Evolutionary conservation across 2,888 invertebrate genomes (phyloP).

Genomic region (Nephrotoma appendiculata): DNA sequence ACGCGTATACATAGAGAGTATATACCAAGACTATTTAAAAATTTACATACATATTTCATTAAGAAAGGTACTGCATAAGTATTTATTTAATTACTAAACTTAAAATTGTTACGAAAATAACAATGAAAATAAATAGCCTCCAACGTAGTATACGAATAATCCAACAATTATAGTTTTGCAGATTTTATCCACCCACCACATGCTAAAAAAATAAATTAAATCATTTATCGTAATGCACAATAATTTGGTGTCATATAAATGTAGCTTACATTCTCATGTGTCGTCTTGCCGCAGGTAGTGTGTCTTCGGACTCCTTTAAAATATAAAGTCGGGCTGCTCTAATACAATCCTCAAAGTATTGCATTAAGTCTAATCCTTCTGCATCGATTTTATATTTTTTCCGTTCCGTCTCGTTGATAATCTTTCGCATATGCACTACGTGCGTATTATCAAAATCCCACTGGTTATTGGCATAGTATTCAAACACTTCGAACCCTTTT

Average conservation of each 20-base stretch:
- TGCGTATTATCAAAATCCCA: conserved; percentile 75
- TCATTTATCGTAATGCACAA: neutral
- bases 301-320: conserved; percentile 68
- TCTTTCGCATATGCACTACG: conserved; percentile 39
- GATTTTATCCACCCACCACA: conserved; percentile 72
- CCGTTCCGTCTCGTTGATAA: conserved; percentile 50
- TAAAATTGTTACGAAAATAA: conserved; percentile 3
- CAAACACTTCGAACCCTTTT: conserved; percentile 78
- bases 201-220: conserved; percentile 37
- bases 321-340: conserved; percentile 65
- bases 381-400: conserved; percentile 55
- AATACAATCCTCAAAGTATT: conserved; percentile 73
- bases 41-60: neutral
- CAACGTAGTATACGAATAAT: conserved; percentile 37
- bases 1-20: too few relatives aligned
- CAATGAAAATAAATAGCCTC: conserved; percentile 5
- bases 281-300: conserved; percentile 60
- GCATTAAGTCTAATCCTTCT: conserved; percentile 54
- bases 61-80: neutral
- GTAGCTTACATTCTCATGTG: conserved; percentile 63
- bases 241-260: neutral
- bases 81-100: neutral
- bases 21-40: neutral
- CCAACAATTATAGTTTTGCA: conserved; percentile 52
- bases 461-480: conserved; percentile 83